Evolutionary conservation across 2,113 vertebrate species (phyloP), one percentile per base, ranked within the genome.

Genomic region (Heterocephalus glaber): DNA sequence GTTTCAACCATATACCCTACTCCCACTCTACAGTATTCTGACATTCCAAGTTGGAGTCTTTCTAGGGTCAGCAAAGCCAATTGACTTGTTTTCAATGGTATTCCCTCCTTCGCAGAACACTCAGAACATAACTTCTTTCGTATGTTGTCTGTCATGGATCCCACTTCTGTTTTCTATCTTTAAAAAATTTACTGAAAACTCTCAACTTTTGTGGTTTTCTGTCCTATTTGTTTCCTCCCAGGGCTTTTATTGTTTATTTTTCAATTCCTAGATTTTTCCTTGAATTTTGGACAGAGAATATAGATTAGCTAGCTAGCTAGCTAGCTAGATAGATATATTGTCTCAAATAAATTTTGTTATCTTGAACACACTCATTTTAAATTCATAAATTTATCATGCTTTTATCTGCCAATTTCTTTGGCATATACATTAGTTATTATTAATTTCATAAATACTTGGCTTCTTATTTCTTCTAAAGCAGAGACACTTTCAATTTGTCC

Each of bases 331-430:
- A n/a, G n/a, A n/a, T n/a, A n/a, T n/a, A n/a, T 70, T 88, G 41
- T 49, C 86, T 72, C 60, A 56, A 54, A 58, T 77, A 63, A 63
- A 52, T 68, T 83, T 63, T 76, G 26, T 76, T 44, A 38, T 7
- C 72, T 16, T 72, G 38, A 70, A n/a, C 22, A 56, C 56, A 58
- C n/a, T 58, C 49, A 33, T 52, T 38, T 80, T 93, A 86, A 38
- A 44, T n/a, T 68, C 52, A 87, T 63, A 60, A 80, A 49, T 58
- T 14, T 58, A 14, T 66, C 68, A 44, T 20, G 24, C 4, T 65
- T 54, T 83, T 72, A 89, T 56, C 65, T 22, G 17, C 20, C 47
- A 89, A 56, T 38, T 92, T 49, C 16, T n/a, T 89, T 84, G n/a
- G 7, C 5, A 70, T 60, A 56, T 61, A 72, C 28, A 63, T 68